These are phyloP conservation scores for Cliona cf. orientalis DNA, from an alignment of 37 sponge, comb jelly and placozoan species.

Conservation along the genomic window DNA sequence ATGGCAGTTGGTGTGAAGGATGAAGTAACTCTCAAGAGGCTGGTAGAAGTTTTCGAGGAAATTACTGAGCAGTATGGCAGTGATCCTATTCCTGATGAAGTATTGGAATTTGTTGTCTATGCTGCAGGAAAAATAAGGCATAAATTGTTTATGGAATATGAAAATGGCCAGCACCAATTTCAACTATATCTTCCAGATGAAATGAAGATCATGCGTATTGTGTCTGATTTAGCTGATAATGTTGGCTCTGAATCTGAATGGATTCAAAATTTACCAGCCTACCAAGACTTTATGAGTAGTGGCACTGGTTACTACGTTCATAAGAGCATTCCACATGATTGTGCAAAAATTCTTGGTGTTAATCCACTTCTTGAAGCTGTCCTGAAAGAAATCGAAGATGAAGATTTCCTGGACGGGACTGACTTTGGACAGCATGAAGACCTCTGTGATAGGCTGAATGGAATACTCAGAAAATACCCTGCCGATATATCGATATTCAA, in stretches of 20 bases:
- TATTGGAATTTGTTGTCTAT: not conserved
- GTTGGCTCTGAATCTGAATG: constrained; percentile 1
- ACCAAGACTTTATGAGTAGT: not conserved
- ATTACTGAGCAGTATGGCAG: constrained; percentile 7
- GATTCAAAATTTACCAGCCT: constrained; percentile 12
- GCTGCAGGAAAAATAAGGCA: not conserved
- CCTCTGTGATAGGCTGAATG: constrained; percentile 70
- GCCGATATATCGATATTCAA: constrained; percentile 68
- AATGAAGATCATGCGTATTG: constrained; percentile 36
- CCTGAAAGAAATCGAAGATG: constrained; percentile 41
- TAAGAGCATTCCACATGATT: constrained; percentile 10
- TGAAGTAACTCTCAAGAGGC: not conserved
- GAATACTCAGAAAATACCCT: constrained; percentile 66
- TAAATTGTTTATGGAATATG: not conserved
- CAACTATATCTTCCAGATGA: constrained; percentile 62
- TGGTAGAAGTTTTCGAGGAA: constrained; percentile 1
- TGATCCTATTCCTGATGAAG: constrained; percentile 15
- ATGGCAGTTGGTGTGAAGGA: constrained; percentile 10
- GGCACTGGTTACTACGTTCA: constrained; percentile 40
- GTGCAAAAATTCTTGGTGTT: constrained; percentile 46
- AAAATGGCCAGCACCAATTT: not conserved
- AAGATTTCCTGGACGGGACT: constrained; percentile 40
- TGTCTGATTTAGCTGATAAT: constrained; percentile 29
- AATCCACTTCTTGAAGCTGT: constrained; percentile 27
- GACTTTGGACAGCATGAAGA: constrained; percentile 87